Conservation (phyloP, 2,888 invertebrate species). For the Mactromeris polynyma region DNA sequence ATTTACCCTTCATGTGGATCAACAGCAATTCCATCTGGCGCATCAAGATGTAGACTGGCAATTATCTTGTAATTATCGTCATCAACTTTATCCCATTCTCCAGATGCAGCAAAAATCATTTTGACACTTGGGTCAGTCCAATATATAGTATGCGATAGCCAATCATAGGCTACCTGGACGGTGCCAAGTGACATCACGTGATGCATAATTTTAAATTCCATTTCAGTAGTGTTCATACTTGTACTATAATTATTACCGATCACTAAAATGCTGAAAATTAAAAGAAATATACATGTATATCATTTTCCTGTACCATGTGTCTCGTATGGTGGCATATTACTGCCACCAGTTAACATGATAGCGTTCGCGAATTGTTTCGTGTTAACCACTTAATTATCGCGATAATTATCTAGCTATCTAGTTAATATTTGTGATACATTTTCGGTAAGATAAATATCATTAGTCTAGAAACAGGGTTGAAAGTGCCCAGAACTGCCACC, state of each 20-base stretch:
- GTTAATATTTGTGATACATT: no score
- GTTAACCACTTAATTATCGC: no score
- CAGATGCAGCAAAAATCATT: conserved; percentile 48
- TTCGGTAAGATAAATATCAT: no score
- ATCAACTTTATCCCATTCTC: conserved; percentile 12
- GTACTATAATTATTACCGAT: conserved; percentile 26
- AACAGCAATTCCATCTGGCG: conserved; percentile 50
- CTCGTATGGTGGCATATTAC: no score
- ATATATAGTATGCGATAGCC: conserved; percentile 49
- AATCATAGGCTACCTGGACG: conserved; percentile 50
- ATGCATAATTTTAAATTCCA: conserved; percentile 34
- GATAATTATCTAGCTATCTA: no score
- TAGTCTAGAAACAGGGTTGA: no score
- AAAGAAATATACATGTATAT: no score
- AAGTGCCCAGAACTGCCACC: no score
- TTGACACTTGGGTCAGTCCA: conserved; percentile 39
- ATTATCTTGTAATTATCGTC: conserved; percentile 36
- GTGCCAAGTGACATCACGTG: conserved; percentile 25
- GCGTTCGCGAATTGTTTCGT: no score
- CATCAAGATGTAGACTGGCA: conserved; percentile 17
- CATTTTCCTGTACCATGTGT: no score
- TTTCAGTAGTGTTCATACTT: conserved; percentile 2
- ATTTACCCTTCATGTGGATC: conserved; percentile 52
- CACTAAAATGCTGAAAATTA: not conserved
- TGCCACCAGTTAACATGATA: no score